These are phyloP conservation scores for Pachliopta kotzebuea DNA, from an alignment of 2,888 invertebrate species.

Conservation along the genomic window DNA sequence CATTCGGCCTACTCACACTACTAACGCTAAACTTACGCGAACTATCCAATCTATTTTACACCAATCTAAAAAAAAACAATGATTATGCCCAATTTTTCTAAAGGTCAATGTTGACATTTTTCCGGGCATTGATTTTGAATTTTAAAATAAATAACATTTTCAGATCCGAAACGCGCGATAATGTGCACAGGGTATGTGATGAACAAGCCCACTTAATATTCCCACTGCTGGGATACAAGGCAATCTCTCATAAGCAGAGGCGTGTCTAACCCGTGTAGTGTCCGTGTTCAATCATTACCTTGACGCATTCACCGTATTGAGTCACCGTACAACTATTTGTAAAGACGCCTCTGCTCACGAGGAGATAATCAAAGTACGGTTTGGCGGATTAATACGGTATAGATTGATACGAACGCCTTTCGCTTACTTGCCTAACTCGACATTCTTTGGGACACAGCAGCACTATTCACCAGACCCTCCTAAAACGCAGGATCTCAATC, in stretches of 20 bases:
- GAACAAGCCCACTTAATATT: no score
- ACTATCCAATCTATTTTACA: conserved; percentile 54
- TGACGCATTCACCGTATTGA: no score
- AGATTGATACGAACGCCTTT: conserved; percentile 42
- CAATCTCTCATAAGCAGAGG: no score
- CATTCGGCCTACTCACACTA: conserved; percentile 48
- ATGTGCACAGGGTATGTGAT: conserved; percentile 33
- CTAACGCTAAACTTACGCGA: conserved; percentile 55
- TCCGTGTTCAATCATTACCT: no score
- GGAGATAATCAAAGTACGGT: no score
- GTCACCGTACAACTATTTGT: no score
- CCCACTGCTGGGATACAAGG: no score
- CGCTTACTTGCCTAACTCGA: conserved; percentile 56
- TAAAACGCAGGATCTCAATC: conserved; percentile 74
- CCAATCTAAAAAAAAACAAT: conserved; percentile 51
- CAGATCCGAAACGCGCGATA: conserved; percentile 49
- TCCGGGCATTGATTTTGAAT: conserved; percentile 39
- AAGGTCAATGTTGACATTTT: conserved; percentile 43
- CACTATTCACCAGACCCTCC: conserved; percentile 70
- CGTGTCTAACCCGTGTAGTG: no score
- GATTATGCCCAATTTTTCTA: conserved; percentile 49
- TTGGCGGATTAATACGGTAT: conserved; percentile 25
- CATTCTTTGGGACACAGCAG: conserved; percentile 77
- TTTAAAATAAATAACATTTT: conserved; percentile 33
- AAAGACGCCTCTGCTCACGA: no score